phyloP scores from a whole-genome alignment of 2,113 vertebrate genomes.

The Verasper variegatus region DNA sequence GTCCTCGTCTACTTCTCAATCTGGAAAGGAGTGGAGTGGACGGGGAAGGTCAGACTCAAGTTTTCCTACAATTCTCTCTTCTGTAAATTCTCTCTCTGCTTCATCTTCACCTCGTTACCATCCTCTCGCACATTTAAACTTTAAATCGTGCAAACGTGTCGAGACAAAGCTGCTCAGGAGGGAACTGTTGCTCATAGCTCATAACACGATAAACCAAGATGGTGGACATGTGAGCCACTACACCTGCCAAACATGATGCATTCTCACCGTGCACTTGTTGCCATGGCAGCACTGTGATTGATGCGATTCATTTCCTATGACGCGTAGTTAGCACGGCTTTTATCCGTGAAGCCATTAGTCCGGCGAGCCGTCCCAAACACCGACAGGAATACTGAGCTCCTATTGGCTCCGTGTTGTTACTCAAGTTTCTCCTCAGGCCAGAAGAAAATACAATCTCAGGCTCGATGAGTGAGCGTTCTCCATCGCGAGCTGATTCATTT shows the following conservation, averaged over 20 bases:
- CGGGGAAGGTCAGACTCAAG: slow-evolving; percentile 85
- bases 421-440: background rate
- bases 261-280: too few relatives aligned
- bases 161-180: too few relatives aligned
- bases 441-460: background rate
- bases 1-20: slow-evolving; percentile 94
- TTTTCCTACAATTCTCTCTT: background rate
- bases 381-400: background rate
- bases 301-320: too few relatives aligned
- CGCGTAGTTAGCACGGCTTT: background rate
- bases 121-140: too few relatives aligned
- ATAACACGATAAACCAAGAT: too few relatives aligned
- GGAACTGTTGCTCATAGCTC: too few relatives aligned
- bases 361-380: background rate
- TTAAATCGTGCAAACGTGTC: too few relatives aligned
- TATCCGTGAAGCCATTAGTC: background rate
- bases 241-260: too few relatives aligned
- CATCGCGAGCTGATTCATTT: background rate
- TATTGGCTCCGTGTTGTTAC: background rate
- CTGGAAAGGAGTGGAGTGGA: slow-evolving; percentile 96
- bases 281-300: too few relatives aligned
- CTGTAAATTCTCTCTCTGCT: too few relatives aligned
- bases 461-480: background rate
- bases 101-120: too few relatives aligned
- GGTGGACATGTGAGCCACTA: too few relatives aligned